Evolutionary conservation across 2,113 vertebrate genomes (phyloP).

Genomic region (Taurulus bubalis): DNA sequence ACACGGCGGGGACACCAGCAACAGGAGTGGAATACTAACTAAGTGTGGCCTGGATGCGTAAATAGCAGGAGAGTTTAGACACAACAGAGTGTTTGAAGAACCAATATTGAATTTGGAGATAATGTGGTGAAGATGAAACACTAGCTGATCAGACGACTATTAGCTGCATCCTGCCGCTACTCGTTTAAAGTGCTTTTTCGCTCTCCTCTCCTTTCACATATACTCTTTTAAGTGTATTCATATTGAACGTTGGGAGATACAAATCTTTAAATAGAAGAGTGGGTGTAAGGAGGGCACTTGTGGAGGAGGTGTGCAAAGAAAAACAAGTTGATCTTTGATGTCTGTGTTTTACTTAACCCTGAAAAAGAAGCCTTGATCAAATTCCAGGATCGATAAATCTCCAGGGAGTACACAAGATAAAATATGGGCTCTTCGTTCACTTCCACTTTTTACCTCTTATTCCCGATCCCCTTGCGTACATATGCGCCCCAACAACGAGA

Average conservation of each 20-base stretch:
- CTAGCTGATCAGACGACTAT: constrained; percentile 65
- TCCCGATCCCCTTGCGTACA: not conserved
- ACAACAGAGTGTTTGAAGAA: constrained; percentile 57
- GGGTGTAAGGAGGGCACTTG: constrained; percentile 38
- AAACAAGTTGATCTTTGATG: constrained; percentile 73
- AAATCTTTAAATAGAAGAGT: constrained; percentile 59
- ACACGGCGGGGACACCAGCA: constrained; percentile 20
- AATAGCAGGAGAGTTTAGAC: constrained; percentile 59
- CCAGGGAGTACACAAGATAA: constrained; percentile 52
- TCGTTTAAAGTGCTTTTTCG: constrained; percentile 52
- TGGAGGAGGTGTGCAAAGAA: constrained; percentile 32
- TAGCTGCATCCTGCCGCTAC: constrained; percentile 49
- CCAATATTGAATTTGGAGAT: constrained; percentile 71
- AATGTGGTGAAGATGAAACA: constrained; percentile 73
- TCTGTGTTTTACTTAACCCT: constrained; percentile 63
- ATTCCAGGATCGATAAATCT: constrained; percentile 72
- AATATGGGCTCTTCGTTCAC: constrained; percentile 36
- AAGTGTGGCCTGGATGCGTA: constrained; percentile 30
- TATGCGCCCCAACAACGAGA: constrained; percentile 36
- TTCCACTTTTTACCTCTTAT: constrained; percentile 24
- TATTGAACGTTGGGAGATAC: constrained; percentile 55
- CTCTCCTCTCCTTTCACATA: constrained; percentile 26
- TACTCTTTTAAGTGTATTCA: constrained; percentile 63
- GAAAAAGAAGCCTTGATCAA: constrained; percentile 65
- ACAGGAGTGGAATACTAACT: constrained; percentile 61